These are phyloP conservation scores for Drosophila suboccidentalis DNA, from an alignment of 2,888 invertebrate species.

Conservation along the genomic window DNA sequence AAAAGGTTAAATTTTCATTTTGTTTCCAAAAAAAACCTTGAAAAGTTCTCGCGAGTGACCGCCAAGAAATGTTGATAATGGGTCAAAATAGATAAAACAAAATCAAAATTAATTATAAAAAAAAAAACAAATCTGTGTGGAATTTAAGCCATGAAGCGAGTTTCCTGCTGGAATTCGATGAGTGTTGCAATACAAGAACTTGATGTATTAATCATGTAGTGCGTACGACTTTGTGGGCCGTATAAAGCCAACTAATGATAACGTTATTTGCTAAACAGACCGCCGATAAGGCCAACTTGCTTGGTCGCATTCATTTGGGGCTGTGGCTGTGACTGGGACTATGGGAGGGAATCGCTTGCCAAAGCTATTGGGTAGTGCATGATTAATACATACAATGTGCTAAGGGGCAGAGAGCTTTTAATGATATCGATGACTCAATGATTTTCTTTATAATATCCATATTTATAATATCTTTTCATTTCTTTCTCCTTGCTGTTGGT, in stretches of 20 bases:
- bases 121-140: slow-evolving; percentile 1
- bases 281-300: slow-evolving; percentile 60
- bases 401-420: slow-evolving; percentile 14
- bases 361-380: slow-evolving; percentile 28
- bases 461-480: background rate
- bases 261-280: slow-evolving; percentile 73
- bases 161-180: slow-evolving; percentile 12
- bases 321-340: background rate
- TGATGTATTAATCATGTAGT: slow-evolving; percentile 64
- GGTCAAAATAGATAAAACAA: slow-evolving; percentile 1
- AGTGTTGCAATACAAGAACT: slow-evolving; percentile 64
- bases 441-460: slow-evolving; percentile 7
- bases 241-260: slow-evolving; percentile 55
- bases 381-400: slow-evolving; percentile 49
- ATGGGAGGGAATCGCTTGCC: slow-evolving; percentile 1
- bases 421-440: slow-evolving; percentile 41
- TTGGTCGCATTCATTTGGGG: slow-evolving; percentile 31
- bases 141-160: background rate
- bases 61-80: slow-evolving; percentile 1
- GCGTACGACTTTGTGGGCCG: slow-evolving; percentile 20
- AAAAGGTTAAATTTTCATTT: background rate
- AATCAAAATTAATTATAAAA: background rate
- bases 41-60: slow-evolving; percentile 24
- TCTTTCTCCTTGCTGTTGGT: too few species aligned
- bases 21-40: slow-evolving; percentile 12